A percentile compares a stretch with the other conserved stretches of the same genome.
These are phyloP conservation scores for Apostichopus japonicus DNA, from an alignment of 35 echinoderm and acorn worm species.

Conservation along the genomic window DNA sequence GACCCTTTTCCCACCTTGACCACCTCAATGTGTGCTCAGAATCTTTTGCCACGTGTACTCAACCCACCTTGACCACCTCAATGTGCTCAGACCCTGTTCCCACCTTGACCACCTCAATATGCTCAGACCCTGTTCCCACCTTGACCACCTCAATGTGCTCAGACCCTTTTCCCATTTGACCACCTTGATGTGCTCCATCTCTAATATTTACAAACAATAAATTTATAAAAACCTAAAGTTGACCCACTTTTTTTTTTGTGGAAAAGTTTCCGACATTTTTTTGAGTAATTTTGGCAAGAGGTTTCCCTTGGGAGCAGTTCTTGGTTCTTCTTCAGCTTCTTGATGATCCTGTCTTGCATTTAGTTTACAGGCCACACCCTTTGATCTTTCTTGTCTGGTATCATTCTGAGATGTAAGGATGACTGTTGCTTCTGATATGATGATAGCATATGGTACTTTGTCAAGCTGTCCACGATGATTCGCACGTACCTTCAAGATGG, in stretches of 20 bases:
- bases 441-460: constrained; percentile 29
- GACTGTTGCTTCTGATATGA: constrained; percentile 10
- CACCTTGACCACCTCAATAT: too few relatives aligned
- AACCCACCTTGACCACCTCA: too few relatives aligned
- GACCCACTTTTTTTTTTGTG: neutral
- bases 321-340: neutral
- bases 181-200: too few relatives aligned
- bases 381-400: too few relatives aligned
- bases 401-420: neutral
- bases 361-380: neutral
- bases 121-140: too few relatives aligned
- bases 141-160: too few relatives aligned
- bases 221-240: neutral
- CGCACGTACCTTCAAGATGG: constrained; percentile 15
- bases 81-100: too few relatives aligned
- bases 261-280: constrained; percentile 12
- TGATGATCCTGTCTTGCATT: neutral
- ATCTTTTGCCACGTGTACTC: too few relatives aligned
- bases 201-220: too few relatives aligned
- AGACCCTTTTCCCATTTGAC: too few relatives aligned
- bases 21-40: too few relatives aligned
- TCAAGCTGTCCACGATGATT: constrained; percentile 33
- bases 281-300: constrained; percentile 18
- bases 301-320: neutral
- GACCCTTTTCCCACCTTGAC: too few relatives aligned